Evolutionary conservation across 2,888 invertebrate species (phyloP).

Genomic region (Phalera bucephala): DNA sequence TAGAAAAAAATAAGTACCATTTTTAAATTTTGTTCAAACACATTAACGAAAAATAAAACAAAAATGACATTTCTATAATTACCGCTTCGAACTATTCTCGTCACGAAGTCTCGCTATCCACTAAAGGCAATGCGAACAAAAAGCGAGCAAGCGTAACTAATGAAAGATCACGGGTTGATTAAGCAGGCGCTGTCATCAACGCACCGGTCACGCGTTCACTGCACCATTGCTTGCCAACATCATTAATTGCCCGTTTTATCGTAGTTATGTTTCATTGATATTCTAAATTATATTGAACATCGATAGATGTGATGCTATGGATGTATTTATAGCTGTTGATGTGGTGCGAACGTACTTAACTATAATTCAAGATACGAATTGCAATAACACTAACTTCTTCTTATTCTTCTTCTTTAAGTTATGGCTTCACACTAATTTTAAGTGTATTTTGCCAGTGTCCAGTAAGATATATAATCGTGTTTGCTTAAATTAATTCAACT

Average conservation of each 20-base stretch:
- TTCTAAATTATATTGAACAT: slow-evolving; percentile 54
- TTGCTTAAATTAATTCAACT: too few species aligned
- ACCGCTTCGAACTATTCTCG: slow-evolving; percentile 8
- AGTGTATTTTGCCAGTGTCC: too few species aligned
- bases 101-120: slow-evolving; percentile 30
- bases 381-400: too few species aligned
- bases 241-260: slow-evolving; percentile 76
- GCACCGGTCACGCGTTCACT: slow-evolving; percentile 41
- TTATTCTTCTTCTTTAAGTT: too few species aligned
- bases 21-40: too few species aligned
- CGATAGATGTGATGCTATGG: slow-evolving; percentile 25
- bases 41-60: too few species aligned
- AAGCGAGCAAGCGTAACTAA: slow-evolving; percentile 64
- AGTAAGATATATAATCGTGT: too few species aligned
- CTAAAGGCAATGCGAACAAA: slow-evolving; percentile 44
- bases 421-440: too few species aligned
- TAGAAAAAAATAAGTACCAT: too few species aligned
- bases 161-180: slow-evolving; percentile 69
- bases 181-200: slow-evolving; percentile 66
- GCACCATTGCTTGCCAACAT: slow-evolving; percentile 54
- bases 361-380: too few species aligned
- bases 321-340: slow-evolving; percentile 2
- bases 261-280: slow-evolving; percentile 71
- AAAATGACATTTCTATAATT: neutral
- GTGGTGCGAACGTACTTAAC: slow-evolving; percentile 1